These are phyloP conservation scores for Neotragus moschatus DNA, from an alignment of 2,113 vertebrate species.

Conservation along the genomic window DNA sequence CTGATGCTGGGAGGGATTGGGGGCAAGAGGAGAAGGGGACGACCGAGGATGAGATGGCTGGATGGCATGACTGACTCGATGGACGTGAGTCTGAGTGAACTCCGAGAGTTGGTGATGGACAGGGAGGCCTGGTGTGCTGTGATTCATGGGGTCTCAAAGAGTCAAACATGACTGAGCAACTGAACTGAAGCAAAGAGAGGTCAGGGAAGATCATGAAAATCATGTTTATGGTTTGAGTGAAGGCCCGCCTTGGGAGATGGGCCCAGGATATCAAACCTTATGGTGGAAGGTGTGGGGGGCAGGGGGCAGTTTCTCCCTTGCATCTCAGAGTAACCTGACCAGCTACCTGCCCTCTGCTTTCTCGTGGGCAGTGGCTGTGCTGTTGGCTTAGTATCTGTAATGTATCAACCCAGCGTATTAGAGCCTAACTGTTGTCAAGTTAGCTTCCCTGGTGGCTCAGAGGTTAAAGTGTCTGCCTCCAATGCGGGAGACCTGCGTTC, in stretches of 20 bases:
- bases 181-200: background rate
- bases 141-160: too few relatives aligned
- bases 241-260: background rate
- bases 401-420: background rate
- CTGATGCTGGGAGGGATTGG: too few relatives aligned
- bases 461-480: too few relatives aligned
- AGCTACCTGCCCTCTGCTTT: background rate
- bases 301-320: background rate
- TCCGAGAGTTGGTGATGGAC: too few relatives aligned
- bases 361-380: background rate
- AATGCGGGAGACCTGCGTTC: accelerated
- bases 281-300: accelerated
- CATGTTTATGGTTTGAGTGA: background rate
- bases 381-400: background rate
- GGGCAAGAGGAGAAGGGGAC: too few relatives aligned
- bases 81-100: too few relatives aligned
- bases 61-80: too few relatives aligned
- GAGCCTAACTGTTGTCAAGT: too few relatives aligned
- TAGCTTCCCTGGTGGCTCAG: too few relatives aligned
- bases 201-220: background rate
- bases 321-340: background rate
- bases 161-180: too few relatives aligned
- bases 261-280: accelerated
- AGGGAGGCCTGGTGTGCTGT: too few relatives aligned
- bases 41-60: too few relatives aligned